These are phyloP conservation scores for Acleris cristana DNA, from an alignment of 2,888 invertebrate genomes.

Conservation along the genomic window DNA sequence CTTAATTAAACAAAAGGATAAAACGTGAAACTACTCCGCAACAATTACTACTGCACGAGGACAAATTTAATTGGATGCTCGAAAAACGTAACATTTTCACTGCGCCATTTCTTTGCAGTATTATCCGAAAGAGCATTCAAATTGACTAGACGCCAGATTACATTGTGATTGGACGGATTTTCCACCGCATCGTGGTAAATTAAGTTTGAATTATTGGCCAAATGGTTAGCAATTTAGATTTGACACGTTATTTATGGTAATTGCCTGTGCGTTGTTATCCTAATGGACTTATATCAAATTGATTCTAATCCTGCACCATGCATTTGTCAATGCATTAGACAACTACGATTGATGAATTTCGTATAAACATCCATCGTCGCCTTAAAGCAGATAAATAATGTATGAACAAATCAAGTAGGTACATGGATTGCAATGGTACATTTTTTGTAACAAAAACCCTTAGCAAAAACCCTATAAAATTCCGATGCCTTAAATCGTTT, in stretches of 20 bases:
- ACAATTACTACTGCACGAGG: not conserved
- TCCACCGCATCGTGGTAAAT: constrained; percentile 35
- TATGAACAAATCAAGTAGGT: too few relatives aligned
- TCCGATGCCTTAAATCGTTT: constrained; percentile 29
- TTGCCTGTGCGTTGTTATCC: constrained; percentile 37
- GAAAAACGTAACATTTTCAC: not conserved
- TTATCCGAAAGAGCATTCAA: constrained; percentile 18
- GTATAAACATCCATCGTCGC: constrained; percentile 6
- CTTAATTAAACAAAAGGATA: too few relatives aligned
- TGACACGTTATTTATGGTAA: constrained; percentile 39
- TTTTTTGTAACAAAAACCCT: too few relatives aligned
- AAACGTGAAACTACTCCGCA: not conserved
- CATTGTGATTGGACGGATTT: constrained; percentile 33
- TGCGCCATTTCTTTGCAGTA: constrained; percentile 4
- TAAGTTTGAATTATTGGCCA: constrained; percentile 38
- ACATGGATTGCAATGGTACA: too few relatives aligned
- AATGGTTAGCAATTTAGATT: constrained; percentile 39
- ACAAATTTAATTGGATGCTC: constrained; percentile 8
- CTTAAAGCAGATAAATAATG: too few relatives aligned
- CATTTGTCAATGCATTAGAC: constrained; percentile 35
- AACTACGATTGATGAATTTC: constrained; percentile 20
- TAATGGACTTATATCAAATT: constrained; percentile 38
- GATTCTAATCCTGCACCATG: constrained; percentile 35
- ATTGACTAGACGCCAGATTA: constrained; percentile 28
- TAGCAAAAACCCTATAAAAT: not conserved